Evolutionary conservation across 1,140 invertebrate species (phyloP).

Genomic region (Ganaspis sp.): DNA sequence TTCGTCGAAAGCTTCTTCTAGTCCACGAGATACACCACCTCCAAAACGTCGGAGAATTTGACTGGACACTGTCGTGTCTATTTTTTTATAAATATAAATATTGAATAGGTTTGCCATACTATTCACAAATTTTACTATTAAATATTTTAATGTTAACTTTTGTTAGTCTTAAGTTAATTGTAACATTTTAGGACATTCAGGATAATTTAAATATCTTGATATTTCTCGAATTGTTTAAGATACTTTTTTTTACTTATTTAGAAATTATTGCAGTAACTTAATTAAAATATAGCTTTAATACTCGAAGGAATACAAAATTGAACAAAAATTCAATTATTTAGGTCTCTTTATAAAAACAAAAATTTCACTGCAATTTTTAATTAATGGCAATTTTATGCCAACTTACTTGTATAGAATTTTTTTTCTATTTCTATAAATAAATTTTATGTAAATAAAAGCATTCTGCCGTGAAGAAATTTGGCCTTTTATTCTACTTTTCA

Average conservation of each 20-base stretch:
- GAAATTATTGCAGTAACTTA: background rate
- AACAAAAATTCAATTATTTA: background rate
- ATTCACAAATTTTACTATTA: background rate
- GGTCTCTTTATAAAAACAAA: background rate
- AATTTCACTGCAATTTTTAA: background rate
- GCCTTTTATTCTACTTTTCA: background rate
- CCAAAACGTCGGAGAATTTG: slow-evolving; percentile 72
- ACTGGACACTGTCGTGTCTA: slow-evolving; percentile 30
- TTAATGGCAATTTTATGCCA: background rate
- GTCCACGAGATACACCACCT: slow-evolving; percentile 73
- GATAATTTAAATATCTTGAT: too few relatives aligned
- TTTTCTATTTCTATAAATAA: background rate
- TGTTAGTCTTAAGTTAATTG: too few relatives aligned
- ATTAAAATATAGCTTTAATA: too few relatives aligned
- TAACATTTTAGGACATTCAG: background rate
- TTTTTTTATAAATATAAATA: slow-evolving; percentile 32
- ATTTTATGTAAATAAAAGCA: slow-evolving; percentile 48
- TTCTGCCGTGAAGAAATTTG: background rate
- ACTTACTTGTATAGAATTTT: background rate
- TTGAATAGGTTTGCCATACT: background rate
- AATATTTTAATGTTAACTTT: too few relatives aligned
- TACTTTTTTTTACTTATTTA: too few relatives aligned
- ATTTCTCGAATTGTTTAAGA: background rate
- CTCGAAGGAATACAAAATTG: background rate
- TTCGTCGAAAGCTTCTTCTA: slow-evolving; percentile 69